These are phyloP conservation scores for Tichodroma muraria DNA, from an alignment of 2,113 vertebrate species.

Conservation along the genomic window DNA sequence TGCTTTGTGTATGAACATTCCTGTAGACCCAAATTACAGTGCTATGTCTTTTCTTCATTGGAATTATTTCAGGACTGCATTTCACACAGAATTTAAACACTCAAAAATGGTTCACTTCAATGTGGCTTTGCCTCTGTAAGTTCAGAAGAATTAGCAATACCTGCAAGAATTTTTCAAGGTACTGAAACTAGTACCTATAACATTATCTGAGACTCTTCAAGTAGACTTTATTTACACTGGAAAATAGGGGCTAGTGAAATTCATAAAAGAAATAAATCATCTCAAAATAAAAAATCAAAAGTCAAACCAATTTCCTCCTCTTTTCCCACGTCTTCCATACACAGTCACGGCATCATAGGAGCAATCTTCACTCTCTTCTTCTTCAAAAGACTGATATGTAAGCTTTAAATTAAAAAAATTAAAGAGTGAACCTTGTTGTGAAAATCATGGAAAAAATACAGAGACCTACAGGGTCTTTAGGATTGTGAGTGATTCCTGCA, in stretches of 20 bases:
- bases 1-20: neutral
- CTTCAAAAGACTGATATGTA: slow-evolving; percentile 74
- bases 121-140: neutral
- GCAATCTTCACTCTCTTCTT: slow-evolving; percentile 78
- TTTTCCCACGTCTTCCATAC: slow-evolving; percentile 67
- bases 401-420: slow-evolving; percentile 67
- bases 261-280: neutral
- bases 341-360: slow-evolving; percentile 71
- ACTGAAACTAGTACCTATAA: neutral
- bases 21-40: neutral
- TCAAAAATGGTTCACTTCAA: neutral
- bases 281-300: neutral
- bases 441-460: neutral
- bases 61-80: neutral
- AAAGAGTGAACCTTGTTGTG: neutral
- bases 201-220: neutral
- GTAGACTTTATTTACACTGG: neutral
- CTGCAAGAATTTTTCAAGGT: neutral
- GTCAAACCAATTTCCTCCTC: slow-evolving; percentile 72
- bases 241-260: neutral
- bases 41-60: neutral
- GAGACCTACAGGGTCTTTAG: neutral
- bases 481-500: neutral
- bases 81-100: neutral
- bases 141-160: neutral